Conservation (phyloP, 2,888 invertebrate species). For the Tetrapedia diversipes region DNA sequence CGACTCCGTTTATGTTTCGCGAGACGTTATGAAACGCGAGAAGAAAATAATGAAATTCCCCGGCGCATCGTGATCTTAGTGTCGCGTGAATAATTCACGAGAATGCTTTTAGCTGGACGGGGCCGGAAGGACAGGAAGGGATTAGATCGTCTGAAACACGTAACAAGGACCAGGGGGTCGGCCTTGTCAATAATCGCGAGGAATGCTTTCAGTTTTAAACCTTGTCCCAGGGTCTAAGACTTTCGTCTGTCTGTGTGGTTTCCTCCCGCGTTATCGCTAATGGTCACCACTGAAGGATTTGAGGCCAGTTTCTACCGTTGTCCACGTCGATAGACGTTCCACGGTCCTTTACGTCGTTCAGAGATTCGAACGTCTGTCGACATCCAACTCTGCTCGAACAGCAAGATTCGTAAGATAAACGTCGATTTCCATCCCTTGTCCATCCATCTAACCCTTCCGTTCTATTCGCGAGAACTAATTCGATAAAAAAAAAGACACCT, state of each 20-base stretch:
- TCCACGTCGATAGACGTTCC: slow-evolving; percentile 49
- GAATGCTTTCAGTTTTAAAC: slow-evolving; percentile 71
- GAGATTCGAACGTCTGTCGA: slow-evolving; percentile 19
- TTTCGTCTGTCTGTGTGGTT: slow-evolving; percentile 28
- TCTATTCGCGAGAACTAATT: too few species aligned
- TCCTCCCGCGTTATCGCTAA: slow-evolving; percentile 59
- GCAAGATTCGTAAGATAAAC: slow-evolving; percentile 5
- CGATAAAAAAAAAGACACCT: too few species aligned
- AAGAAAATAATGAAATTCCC: slow-evolving; percentile 53
- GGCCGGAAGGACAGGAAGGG: slow-evolving; percentile 42
- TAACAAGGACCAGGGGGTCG: slow-evolving; percentile 65
- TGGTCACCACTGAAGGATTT: slow-evolving; percentile 56
- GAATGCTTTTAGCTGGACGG: slow-evolving; percentile 66
- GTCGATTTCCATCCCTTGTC: too few species aligned
- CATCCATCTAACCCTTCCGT: too few species aligned
- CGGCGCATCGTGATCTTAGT: slow-evolving; percentile 43
- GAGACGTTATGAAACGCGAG: slow-evolving; percentile 23
- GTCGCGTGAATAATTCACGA: slow-evolving; percentile 67
- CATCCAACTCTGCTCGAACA: background rate
- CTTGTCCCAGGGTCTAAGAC: slow-evolving; percentile 47
- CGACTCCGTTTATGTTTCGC: slow-evolving; percentile 10
- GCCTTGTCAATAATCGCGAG: slow-evolving; percentile 71
- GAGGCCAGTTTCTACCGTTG: slow-evolving; percentile 49
- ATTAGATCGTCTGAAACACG: slow-evolving; percentile 49
- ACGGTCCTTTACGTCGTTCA: slow-evolving; percentile 7